A percentile compares a stretch with the other conserved stretches of the same genome.
Conservation (phyloP, 2,888 invertebrate species). For the Lagria hirta region DNA sequence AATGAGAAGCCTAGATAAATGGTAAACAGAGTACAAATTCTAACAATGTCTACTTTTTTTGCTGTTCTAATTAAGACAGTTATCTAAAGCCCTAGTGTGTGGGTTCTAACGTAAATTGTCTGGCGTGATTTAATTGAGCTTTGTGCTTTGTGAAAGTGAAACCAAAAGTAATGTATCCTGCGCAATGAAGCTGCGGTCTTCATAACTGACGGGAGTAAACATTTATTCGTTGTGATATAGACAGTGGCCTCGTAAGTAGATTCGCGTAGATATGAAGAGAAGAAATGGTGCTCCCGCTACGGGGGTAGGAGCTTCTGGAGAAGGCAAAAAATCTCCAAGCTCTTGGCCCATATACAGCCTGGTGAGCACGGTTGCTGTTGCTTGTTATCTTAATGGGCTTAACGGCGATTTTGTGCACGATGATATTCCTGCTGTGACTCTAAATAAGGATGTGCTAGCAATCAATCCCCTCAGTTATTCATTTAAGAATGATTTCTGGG, state of each 20-base stretch:
- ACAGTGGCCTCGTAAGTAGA: constrained; percentile 30
- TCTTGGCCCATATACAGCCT: constrained; percentile 65
- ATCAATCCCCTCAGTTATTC: constrained; percentile 63
- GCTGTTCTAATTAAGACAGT: too few species aligned
- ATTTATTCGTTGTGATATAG: constrained; percentile 31
- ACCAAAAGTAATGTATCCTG: constrained; percentile 30
- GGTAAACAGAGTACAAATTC: too few species aligned
- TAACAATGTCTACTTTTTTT: too few species aligned
- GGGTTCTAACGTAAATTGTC: too few species aligned
- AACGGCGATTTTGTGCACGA: constrained; percentile 85
- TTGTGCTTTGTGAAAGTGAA: too few species aligned
- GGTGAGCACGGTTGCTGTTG: constrained; percentile 66
- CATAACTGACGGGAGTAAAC: constrained; percentile 32
- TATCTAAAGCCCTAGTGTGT: too few species aligned
- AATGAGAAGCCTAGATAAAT: constrained; percentile 24
- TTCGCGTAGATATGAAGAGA: constrained; percentile 54
- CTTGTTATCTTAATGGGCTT: constrained; percentile 73
- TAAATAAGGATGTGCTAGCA: constrained; percentile 79
- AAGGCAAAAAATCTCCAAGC: constrained; percentile 50
- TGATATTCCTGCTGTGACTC: constrained; percentile 80
- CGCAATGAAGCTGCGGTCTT: constrained; percentile 26
- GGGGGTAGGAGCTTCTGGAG: constrained; percentile 3
- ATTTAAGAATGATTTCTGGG: constrained; percentile 85
- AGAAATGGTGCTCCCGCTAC: too few species aligned
- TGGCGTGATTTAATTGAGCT: constrained; percentile 34